phyloP scores from a whole-genome alignment of 2,797 vertebrate genomes.

The Halcyon badia region DNA sequence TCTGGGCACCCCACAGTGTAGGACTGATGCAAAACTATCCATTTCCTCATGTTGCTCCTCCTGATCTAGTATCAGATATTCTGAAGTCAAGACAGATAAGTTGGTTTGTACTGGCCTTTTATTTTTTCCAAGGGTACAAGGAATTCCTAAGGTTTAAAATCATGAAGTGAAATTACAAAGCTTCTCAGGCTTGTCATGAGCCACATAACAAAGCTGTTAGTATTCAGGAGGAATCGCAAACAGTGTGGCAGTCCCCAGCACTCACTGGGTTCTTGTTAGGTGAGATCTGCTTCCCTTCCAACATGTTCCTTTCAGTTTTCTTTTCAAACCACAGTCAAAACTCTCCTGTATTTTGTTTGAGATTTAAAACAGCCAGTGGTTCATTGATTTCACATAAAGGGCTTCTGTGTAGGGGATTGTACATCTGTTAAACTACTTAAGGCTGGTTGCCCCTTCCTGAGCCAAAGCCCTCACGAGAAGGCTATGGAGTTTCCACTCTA shows the following conservation, averaged over 20 bases:
- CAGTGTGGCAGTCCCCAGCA: constrained; percentile 28
- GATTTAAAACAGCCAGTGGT: constrained; percentile 53
- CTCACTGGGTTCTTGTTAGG: not conserved
- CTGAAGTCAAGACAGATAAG: not conserved
- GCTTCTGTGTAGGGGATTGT: constrained; percentile 49
- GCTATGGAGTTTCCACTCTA: not conserved
- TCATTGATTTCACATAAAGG: constrained; percentile 56
- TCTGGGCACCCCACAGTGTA: not conserved
- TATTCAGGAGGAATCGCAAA: not conserved
- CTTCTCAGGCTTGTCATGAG: not conserved
- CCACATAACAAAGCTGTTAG: constrained; percentile 22
- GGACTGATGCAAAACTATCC: not conserved
- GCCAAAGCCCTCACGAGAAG: not conserved
- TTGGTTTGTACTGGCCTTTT: not conserved
- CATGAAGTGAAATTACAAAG: constrained; percentile 11
- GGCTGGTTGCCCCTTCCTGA: not conserved
- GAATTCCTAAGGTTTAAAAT: constrained; percentile 24
- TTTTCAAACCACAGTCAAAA: constrained; percentile 73
- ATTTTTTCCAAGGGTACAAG: not conserved
- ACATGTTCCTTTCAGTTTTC: constrained; percentile 31
- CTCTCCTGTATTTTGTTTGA: constrained; percentile 61
- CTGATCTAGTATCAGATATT: not conserved
- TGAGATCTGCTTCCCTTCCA: constrained; percentile 49
- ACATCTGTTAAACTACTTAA: not conserved
- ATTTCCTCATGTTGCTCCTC: not conserved